Conservation (phyloP, 2,888 invertebrate species). For the Mystacides longicornis region DNA sequence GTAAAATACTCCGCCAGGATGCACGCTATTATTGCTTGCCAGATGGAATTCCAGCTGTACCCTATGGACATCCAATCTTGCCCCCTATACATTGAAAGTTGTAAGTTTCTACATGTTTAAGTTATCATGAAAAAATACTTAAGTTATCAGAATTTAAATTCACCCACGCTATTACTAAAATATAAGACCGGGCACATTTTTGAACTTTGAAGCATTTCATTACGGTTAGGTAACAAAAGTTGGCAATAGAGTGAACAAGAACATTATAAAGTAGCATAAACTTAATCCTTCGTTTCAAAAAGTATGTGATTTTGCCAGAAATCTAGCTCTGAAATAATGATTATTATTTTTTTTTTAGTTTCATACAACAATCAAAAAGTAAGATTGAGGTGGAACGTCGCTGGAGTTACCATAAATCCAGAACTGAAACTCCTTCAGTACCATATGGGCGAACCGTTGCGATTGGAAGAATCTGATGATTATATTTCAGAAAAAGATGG, state of each 20-base stretch:
- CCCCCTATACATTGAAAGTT: constrained; percentile 77
- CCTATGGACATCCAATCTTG: constrained; percentile 83
- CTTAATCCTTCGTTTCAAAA: no score
- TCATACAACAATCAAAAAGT: constrained; percentile 74
- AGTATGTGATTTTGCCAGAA: no score
- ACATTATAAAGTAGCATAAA: no score
- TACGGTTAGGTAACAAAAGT: no score
- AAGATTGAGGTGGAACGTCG: constrained; percentile 64
- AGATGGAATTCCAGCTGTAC: constrained; percentile 81
- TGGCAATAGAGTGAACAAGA: no score
- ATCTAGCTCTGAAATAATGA: no score
- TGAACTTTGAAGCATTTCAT: no score
- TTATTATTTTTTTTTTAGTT: constrained; percentile 49
- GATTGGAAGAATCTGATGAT: constrained; percentile 63
- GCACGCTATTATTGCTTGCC: constrained; percentile 80
- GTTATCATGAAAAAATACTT: no score
- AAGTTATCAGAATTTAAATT: no score
- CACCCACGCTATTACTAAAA: no score
- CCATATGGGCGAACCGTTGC: constrained; percentile 64
- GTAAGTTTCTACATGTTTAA: constrained; percentile 54
- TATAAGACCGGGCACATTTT: no score
- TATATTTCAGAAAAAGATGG: constrained; percentile 74
- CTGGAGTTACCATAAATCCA: constrained; percentile 70
- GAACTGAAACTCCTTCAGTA: constrained; percentile 74
- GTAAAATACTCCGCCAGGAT: constrained; percentile 73